Base-by-base conservation (phyloP, 2,113 vertebrate genomes). In the Epinephelus lanceolatus region DNA sequence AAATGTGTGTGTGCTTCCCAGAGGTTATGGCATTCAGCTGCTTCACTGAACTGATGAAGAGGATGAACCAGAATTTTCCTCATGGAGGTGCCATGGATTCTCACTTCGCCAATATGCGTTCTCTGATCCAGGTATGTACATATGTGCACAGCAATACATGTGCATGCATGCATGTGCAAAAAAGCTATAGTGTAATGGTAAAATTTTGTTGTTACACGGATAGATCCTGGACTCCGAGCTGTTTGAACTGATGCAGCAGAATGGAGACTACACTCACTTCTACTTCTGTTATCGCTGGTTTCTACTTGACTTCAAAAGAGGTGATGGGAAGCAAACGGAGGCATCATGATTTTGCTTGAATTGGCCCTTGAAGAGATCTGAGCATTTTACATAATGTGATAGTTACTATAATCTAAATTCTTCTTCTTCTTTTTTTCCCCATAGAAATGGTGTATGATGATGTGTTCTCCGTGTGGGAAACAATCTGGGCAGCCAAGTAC, bases 221-320 rank as follows among this genome's bases (percentile, higher is more conserved):
- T 53, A 99, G 98, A 99, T 99, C 86, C 94, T 99, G 89, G 98
- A 99, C 94, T 98, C 97, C 0, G 98, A 99, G 93, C 96, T 99
- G 52, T 99, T 99, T 0, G 98, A 99, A 89, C 93, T 99, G 89
- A 99, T 99, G 98, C 98, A 99, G 81, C 98, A 99, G 95, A 99
- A 99, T 0, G 98, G 98, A 23, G 98, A 99, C 90, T 99, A 99
- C 85, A 99, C 98, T 7, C 98, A 99, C 85, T 99, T 99, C 92
- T 99, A 99, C 93, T 99, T 99, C 96, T 99, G 98, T 89, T 99
- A 99, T 84, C 97, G 98, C 47, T 99, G 98, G 98, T 99, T 99
- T 83, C 96, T 99, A 40, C 95, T 99, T 63, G 98, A 99, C 90
- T 99, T 99, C 90, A 99, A 99, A 94, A 96, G 98, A 97, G 98